Evolutionary conservation across 2,797 vertebrate species (phyloP), one percentile per base, ranked within the genome.

Genomic region (Cuculus canorus): DNA sequence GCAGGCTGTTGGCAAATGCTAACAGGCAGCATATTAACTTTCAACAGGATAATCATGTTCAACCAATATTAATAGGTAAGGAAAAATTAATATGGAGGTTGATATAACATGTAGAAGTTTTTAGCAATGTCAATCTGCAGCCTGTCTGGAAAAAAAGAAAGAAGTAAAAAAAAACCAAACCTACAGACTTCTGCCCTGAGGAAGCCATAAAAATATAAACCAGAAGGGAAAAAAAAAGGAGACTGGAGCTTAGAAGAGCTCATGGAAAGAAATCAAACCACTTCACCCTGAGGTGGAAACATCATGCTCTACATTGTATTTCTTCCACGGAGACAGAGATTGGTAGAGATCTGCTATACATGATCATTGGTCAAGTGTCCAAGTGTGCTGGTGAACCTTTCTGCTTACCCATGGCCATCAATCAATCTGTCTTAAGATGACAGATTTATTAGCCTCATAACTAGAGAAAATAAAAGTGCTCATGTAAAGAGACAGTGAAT

Each of bases 381-480:
- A 59, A 25, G 30, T 19, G 24, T 65, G 27, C 50, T 43, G 33
- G 27, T 64, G 47, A 93, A 86, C 53, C 3, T 23, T 91, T 35
- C 60, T 83, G 37, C 52, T 86, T 86, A 79, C 63, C 54, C 33
- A 45, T 7, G 27, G 65, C 63, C 72, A 81, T 77, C 56, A 41
- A 35, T n/a, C 61, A 79, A 50, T n/a, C 43, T 77, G 27, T 23
- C 63, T 83, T 90, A 71, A 86, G 48, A 11, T 69, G 87, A 68
- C 65, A 72, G 21, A 15, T 83, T 81, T 88, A 86, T 83, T 83
- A 86, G n/a, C 54, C 50, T 92, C 45, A 37, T 54, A 92, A 79
- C 71, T 32, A 63, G n/a, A 79, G 70, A 93, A 95, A 94, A 93
- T 13, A 81, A 39, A 71, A 92, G 35, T 33, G 65, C 9, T 75